Base-by-base conservation (phyloP, 2,888 invertebrate species). In the Rhingia rostrata region DNA sequence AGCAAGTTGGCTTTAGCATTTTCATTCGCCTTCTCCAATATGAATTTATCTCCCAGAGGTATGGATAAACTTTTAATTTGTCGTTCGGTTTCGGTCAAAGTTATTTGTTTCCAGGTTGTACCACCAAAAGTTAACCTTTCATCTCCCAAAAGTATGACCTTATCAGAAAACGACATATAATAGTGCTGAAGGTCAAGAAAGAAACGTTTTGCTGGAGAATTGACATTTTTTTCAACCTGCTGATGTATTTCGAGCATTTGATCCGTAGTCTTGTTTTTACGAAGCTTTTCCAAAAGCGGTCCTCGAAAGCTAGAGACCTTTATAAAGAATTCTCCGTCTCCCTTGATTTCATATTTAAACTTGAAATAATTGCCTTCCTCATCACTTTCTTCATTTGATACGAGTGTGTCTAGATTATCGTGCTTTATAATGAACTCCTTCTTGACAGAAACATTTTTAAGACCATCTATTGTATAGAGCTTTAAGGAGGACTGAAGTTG, bases 41-140 rank as follows among this genome's bases (percentile, higher is more conserved):
- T 6, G 30, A 60, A 72, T 3, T 56, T 51, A 5, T 72, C 35
- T 4, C 51, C 72, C 35, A 72, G 4, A 6, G 60, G 14, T 22
- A 53, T 22, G 4, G 72, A 60, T 4, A 51, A 9, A 6, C 9
- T 60, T 51, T 70, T 33, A 4, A 6, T 7, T 2, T 51, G 6
- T 41, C 7, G 14, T 10, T 72, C 54, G 4, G 10, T 6, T 6
- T 54, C 39, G 9, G 51, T 33, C 22, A 60, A 6, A 9, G 51
- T 12, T 6, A 22, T 41, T 9, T 12, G 49, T 1, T 33, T 12
- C 61, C 70, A 70, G 14, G 5, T 22, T 5, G 33, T 30, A 14
- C 73, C 73, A n/a, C 73, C 73, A 47, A 74, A 74, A 10, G 33
- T 49, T 10, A 74, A 12, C 14, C 56, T 64, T n/a, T 74, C 39